Conservation (phyloP, 2,888 invertebrate genomes). For the Tridacna gigas region DNA sequence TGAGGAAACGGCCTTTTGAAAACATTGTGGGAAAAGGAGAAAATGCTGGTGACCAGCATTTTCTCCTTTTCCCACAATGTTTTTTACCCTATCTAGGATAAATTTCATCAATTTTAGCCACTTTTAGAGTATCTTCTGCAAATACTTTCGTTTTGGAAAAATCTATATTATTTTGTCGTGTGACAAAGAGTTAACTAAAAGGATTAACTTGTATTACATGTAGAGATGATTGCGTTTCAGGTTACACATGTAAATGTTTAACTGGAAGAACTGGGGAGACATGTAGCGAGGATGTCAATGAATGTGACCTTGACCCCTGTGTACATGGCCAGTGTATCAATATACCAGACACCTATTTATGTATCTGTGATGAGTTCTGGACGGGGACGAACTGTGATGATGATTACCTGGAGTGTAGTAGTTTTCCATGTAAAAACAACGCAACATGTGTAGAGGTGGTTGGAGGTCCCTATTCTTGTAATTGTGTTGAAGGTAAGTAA, state of each 20-base stretch:
- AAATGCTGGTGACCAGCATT: too few relatives aligned
- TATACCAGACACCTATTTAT: conserved; percentile 92
- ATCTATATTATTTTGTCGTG: too few relatives aligned
- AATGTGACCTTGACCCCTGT: conserved; percentile 67
- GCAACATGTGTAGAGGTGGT: conserved; percentile 81
- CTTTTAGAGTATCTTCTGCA: too few relatives aligned
- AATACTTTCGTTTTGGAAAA: too few relatives aligned
- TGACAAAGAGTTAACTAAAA: too few relatives aligned
- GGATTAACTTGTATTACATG: too few relatives aligned
- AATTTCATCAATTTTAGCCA: too few relatives aligned
- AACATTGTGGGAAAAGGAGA: too few relatives aligned
- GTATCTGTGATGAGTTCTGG: conserved; percentile 88
- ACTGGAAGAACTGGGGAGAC: conserved; percentile 70
- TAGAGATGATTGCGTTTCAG: conserved; percentile 12
- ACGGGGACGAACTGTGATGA: conserved; percentile 73
- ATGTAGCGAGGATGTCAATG: conserved; percentile 71
- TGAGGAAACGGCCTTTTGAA: too few relatives aligned
- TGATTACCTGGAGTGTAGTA: conserved; percentile 69
- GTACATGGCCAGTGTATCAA: conserved; percentile 90
- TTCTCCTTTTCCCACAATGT: too few relatives aligned
- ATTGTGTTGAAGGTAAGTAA: conserved; percentile 54
- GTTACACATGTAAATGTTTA: conserved; percentile 75
- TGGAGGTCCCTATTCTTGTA: conserved; percentile 60
- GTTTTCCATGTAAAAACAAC: conserved; percentile 67
- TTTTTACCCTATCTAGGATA: too few relatives aligned